Evolutionary conservation across 2,797 vertebrate genomes (phyloP).

Genomic region (Leptoclinus maculatus): DNA sequence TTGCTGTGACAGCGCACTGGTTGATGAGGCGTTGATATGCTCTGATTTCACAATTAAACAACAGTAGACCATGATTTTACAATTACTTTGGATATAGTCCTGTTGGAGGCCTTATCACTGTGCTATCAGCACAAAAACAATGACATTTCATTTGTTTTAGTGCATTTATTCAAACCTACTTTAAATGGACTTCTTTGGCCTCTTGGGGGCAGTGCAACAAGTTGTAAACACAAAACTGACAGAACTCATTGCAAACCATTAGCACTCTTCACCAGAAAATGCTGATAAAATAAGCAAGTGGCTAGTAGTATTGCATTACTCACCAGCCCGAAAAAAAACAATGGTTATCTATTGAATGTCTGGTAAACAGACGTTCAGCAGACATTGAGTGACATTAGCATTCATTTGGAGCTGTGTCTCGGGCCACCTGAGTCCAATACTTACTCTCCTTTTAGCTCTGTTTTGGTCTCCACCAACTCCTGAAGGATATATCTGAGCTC

Average conservation of each 20-base stretch:
- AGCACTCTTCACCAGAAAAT: too few species aligned
- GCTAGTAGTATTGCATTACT: too few species aligned
- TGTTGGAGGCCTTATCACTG: not conserved
- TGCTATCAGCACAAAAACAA: not conserved
- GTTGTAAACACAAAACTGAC: not conserved
- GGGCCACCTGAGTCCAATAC: not conserved
- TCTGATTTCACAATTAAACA: conserved; percentile 8
- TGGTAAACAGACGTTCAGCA: not conserved
- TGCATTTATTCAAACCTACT: not conserved
- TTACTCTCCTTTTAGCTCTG: not conserved
- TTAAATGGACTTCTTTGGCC: not conserved
- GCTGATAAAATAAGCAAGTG: too few species aligned
- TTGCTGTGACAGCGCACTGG: not conserved
- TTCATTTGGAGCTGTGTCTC: not conserved
- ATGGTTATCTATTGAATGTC: too few species aligned
- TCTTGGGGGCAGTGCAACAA: not conserved
- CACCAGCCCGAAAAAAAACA: not conserved
- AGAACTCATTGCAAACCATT: not conserved
- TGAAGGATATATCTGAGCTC: not conserved
- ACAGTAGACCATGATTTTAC: not conserved
- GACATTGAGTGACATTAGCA: not conserved
- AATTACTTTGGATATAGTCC: not conserved
- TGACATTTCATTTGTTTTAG: not conserved
- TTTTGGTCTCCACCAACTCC: not conserved
- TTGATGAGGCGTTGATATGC: not conserved